Evolutionary conservation across 2,888 invertebrate genomes (phyloP).

Genomic region (Hanleya hanleyi): DNA sequence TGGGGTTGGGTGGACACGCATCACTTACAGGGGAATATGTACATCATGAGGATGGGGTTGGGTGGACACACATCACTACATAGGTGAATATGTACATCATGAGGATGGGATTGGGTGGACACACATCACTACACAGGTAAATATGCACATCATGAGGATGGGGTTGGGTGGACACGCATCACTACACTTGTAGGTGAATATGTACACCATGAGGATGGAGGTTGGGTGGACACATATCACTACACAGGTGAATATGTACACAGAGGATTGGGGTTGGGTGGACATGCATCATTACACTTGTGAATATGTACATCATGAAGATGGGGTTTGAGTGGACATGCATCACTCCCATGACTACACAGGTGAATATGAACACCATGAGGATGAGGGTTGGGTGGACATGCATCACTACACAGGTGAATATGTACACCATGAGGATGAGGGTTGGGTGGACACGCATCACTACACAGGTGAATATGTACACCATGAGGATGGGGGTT

Average conservation of each 20-base stretch:
- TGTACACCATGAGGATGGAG: slow-evolving; percentile 84
- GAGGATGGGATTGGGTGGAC: not conserved
- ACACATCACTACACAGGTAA: not conserved
- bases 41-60: not conserved
- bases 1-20: not conserved
- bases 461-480: not conserved
- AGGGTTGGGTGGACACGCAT: not conserved
- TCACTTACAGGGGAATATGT: not conserved
- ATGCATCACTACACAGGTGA: not conserved
- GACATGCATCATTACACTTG: slow-evolving; percentile 89
- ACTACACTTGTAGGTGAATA: slow-evolving; percentile 88
- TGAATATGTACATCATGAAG: no score
- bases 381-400: not conserved
- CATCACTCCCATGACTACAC: no score
- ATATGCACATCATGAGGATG: no score
- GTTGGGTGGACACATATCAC: slow-evolving; percentile 99
- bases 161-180: slow-evolving; percentile 76
- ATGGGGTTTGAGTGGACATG: no score
- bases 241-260: slow-evolving; percentile 65
- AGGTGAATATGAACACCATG: no score
- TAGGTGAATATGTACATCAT: not conserved
- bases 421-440: no score
- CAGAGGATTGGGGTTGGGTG: slow-evolving; percentile 92
- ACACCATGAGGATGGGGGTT: no score
- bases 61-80: not conserved